A percentile compares a stretch with the other conserved stretches of the same genome.
phyloP scores from a whole-genome alignment of 2,888 invertebrate genomes.

The Tryphoninae sp. region DNA sequence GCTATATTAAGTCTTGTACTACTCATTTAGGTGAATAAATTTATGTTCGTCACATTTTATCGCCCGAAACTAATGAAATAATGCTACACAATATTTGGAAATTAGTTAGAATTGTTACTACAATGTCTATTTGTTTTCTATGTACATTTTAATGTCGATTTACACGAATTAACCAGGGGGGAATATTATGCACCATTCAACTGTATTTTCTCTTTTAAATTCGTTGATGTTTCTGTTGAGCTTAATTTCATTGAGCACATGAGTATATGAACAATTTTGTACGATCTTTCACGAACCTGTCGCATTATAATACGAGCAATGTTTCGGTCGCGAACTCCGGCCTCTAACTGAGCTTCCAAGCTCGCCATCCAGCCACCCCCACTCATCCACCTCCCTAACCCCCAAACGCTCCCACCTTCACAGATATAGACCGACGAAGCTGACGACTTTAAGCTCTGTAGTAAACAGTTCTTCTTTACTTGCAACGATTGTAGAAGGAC shows the following conservation, averaged over 20 bases:
- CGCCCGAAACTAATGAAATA: neutral
- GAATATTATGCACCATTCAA: neutral
- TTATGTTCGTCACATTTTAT: neutral
- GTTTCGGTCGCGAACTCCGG: conserved; percentile 74
- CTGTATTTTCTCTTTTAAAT: neutral
- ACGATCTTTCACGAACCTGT: conserved; percentile 9
- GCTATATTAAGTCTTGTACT: conserved; percentile 3
- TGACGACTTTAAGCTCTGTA: conserved; percentile 48
- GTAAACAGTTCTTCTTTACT: conserved; percentile 54
- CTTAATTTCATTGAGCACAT: conserved; percentile 33
- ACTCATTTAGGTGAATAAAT: neutral
- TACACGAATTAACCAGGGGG: neutral
- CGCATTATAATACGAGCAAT: conserved; percentile 56
- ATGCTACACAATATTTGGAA: neutral
- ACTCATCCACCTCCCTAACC: conserved; percentile 4
- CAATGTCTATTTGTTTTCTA: neutral
- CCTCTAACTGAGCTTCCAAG: conserved; percentile 74
- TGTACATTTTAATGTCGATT: neutral
- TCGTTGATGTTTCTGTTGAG: neutral
- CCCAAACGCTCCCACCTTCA: neutral
- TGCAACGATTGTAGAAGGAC: conserved; percentile 2
- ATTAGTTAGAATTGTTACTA: neutral
- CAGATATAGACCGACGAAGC: conserved; percentile 23
- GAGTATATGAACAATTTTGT: conserved; percentile 16
- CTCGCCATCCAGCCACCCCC: conserved; percentile 57